Conservation (phyloP, 37 sponge, comb jelly and placozoan species). For the Haliclona indistincta region DNA sequence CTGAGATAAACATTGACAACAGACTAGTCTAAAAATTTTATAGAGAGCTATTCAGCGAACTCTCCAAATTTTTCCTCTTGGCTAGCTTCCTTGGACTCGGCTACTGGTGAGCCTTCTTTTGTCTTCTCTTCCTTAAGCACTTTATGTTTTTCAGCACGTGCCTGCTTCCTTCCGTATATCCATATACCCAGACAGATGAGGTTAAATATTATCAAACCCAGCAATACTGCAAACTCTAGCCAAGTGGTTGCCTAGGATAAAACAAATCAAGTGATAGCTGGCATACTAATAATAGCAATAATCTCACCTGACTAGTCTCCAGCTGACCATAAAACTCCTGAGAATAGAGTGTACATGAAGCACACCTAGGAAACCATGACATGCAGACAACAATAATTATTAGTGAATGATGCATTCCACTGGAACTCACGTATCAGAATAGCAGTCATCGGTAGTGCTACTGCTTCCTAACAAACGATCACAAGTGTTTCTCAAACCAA, state of each 20-base stretch:
- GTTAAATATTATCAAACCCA: neutral
- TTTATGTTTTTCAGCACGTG: neutral
- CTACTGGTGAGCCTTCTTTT: neutral
- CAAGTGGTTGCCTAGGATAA: conserved; percentile 6
- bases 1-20: too few species aligned
- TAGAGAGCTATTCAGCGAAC: neutral
- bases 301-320: neutral
- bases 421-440: too few species aligned
- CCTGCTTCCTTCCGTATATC: neutral
- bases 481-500: neutral
- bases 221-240: neutral
- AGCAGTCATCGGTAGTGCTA: too few species aligned
- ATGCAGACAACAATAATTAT: too few species aligned
- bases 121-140: neutral
- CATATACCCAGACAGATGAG: neutral
- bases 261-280: neutral
- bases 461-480: neutral
- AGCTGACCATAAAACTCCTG: too few species aligned
- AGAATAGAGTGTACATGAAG: too few species aligned
- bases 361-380: too few species aligned
- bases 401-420: too few species aligned
- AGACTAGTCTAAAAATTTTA: too few species aligned
- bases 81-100: too few species aligned
- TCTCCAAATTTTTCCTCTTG: neutral
- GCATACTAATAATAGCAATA: neutral